Base-by-base conservation (phyloP, 2,888 invertebrate species). In the Stramonita haemastoma region DNA sequence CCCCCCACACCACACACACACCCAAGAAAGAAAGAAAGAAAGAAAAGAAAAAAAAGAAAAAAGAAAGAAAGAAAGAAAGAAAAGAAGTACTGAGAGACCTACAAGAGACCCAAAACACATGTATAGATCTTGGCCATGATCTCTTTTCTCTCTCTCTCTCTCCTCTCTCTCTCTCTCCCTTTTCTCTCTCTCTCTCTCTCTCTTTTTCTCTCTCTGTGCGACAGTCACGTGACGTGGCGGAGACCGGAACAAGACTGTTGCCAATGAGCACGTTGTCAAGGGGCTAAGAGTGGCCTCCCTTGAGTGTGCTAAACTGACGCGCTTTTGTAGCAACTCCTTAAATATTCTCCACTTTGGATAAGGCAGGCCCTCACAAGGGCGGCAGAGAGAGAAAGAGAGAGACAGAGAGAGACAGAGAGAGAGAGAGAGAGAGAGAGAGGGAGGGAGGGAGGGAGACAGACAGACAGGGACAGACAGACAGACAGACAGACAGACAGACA, bases 211-310 rank as follows among this genome's bases (percentile, higher is more conserved):
- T 1, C 66, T 66, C 66, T 66, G 6, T 66, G 6, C 2, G 56
- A 34, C 60, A 34, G 89, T 89, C 89, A 89, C 89, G 85, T 89
- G 89, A 84, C 85, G 66, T 34, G 29, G 22, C n/a, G 29, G 77
- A 56, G 89, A 57, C 85, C 89, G 89, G 89, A 89, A 89, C 73
- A 17, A 66, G 85, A n/a, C 83, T 85, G 89, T 89, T 73, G 85
- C 73, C 17, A 56, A n/a, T 89, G 89, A 89, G 85, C 83, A 36
- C 85, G 84, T 46, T 57, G 89, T 36, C 36, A 70, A 89, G 89
- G 17, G 77, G 11, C 60, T 46, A 56, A 17, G 77, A 85, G 85
- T 83, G 84, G 73, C 46, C 11, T 66, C 88, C 46, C 79, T 46
- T 81, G 88, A 83, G 83, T 88, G 66, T 66, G 88, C 84, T 46